Base-by-base conservation (phyloP, 2,888 invertebrate genomes). In the Melieria crassipennis region DNA sequence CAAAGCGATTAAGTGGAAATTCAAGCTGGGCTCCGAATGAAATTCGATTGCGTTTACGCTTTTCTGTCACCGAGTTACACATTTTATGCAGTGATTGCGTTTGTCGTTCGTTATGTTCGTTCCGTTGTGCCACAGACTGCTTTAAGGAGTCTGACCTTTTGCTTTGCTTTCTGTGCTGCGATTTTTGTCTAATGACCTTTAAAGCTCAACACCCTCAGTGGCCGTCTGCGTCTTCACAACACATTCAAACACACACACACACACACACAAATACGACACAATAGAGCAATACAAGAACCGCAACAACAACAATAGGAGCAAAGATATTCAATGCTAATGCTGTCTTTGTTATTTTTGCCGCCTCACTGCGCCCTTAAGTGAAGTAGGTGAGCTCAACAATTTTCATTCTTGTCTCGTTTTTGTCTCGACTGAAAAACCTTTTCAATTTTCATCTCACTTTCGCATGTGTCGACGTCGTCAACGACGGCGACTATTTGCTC, bases 371-470 rank as follows among this genome's bases (percentile, higher is more conserved):
- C 72, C 55, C 79, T 82, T 81, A 82, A 81, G 80, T 82, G 76
- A 81, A 82, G 78, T 80, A 30, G 30, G 30, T 30, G 30, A 30
- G 30, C 30, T 30, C 30, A 13, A 57, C 80, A 81, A 79, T 78
- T 79, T 81, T 82, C 81, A 81, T 82, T 80, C 80, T 79, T 81
- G 82, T 81, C 80, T 78, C 79, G 78, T 79, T 78, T 80, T 79
- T 79, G 78, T 78, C 81, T 79, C 81, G 79, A 75, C 79, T 65
- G 13, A 47, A 61, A 65, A 56, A 46, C 43, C 47, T 70, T 73
- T 72, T 70, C 67, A 65, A 65, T 69, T 71, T 71, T 71, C 71
- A 71, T 76, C 75, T 71, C 69, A 75, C 73, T 76, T 74, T 73
- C 69, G 71, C 71, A 73, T 55, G 69, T 66, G 47, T n/a, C 46